Percentiles rank a stretch among this genome's conserved stretches.
These are phyloP conservation scores for Gambelia wislizenii DNA, from an alignment of 2,797 vertebrate genomes.

Conservation along the genomic window DNA sequence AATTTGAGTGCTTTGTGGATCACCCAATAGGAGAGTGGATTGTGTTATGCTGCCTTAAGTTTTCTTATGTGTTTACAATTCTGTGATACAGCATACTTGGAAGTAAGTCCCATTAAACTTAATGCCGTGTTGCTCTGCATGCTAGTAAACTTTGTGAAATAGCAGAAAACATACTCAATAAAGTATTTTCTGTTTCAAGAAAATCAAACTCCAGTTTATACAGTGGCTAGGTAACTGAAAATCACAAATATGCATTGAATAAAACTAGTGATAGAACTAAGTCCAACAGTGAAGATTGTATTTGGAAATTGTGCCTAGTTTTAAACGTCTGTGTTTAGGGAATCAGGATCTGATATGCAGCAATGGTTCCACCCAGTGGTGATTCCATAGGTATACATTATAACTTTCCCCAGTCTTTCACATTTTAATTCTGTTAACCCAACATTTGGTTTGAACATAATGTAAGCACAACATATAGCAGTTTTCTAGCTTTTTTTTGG, in stretches of 20 bases:
- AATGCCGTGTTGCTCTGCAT: not conserved
- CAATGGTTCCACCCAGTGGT: conserved; percentile 30
- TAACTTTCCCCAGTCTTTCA: not conserved
- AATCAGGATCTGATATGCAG: not conserved
- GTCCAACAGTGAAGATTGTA: not conserved
- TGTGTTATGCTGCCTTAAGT: not conserved
- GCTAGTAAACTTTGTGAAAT: not conserved
- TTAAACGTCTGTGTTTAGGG: not conserved
- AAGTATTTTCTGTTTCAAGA: not conserved
- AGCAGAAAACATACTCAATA: not conserved
- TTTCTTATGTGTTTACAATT: not conserved
- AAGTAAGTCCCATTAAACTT: not conserved
- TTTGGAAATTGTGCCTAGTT: not conserved
- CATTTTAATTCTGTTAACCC: not conserved
- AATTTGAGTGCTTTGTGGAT: not conserved
- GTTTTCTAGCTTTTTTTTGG: not conserved
- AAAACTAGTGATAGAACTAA: not conserved
- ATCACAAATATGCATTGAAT: not conserved
- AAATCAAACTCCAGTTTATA: not conserved
- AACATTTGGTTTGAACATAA: not conserved
- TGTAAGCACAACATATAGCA: not conserved
- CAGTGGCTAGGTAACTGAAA: not conserved
- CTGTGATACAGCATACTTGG: not conserved
- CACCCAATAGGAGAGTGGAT: not conserved
- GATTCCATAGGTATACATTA: not conserved